Evolutionary conservation across 1,140 invertebrate genomes (phyloP), one percentile per base, ranked within the genome.

Genomic region (Cryptotermes secundus): DNA sequence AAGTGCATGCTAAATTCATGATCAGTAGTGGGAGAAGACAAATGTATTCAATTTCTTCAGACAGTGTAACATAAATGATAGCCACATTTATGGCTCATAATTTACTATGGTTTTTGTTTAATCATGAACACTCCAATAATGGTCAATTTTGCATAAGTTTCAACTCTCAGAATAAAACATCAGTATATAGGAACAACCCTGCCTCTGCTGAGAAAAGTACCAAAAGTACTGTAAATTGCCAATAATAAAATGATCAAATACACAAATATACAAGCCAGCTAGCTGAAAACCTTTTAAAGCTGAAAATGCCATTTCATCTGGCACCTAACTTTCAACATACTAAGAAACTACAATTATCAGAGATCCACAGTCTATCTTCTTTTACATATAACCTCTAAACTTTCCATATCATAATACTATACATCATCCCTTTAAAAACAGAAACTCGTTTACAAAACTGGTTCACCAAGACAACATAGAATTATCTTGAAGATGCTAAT

Each of bases 331-430:
- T n/a, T 72, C 59, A 72, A 31, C 26, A 31, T 72, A 72, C n/a
- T 72, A 72, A 72, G 45, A 72, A 72, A 72, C 59, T 31, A 72
- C n/a, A 72, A 72, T 72, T n/a, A 72, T 6, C 59, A 26, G 26
- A 72, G 59, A 72, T 31, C 26, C 59, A n/a, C 26, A 72, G 59
- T 72, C 59, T 72, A 59, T 59, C 53, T 59, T 26, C 7, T 26
- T 59, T 59, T 59, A 59, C 53, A 59, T 16, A 59, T 59, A 72
- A 72, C n/a, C 59, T 72, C 59, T 72, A 72, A 72, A 72, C 59
- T 72, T 72, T n/a, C 59, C n/a, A 14, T 2, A 31, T 72, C 26
- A 31, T 31, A 72, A 72, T 72, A 72, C 26, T 72, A 3, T 31
- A 72, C 59, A 72, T 3, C 59, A 72, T n/a, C 31, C 59, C 31